Evolutionary conservation across 2,113 vertebrate genomes (phyloP).

Genomic region (Shinisaurus crocodilurus): DNA sequence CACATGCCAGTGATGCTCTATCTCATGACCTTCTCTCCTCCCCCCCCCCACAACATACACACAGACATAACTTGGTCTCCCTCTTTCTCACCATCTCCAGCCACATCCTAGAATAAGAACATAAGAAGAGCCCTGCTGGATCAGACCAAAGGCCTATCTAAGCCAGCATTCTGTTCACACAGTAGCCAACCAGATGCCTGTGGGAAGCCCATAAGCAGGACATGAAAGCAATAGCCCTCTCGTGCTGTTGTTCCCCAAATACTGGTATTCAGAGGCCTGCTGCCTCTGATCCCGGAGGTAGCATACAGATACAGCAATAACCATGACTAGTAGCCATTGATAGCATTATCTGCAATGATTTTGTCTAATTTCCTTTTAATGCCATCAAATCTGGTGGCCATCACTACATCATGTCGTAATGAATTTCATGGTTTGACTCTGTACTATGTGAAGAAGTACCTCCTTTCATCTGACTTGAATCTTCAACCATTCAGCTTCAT

Average conservation of each 20-base stretch:
- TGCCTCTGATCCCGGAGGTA: not conserved
- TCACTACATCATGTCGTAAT: not conserved
- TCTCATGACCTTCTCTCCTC: too few species aligned
- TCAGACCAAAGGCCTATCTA: too few species aligned
- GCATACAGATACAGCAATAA: too few species aligned
- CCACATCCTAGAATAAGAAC: too few species aligned
- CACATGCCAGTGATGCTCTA: not conserved
- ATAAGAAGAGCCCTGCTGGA: too few species aligned
- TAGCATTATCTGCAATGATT: not conserved
- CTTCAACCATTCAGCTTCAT: not conserved
- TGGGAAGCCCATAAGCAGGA: not conserved
- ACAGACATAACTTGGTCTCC: too few species aligned
- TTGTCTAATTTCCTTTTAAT: not conserved
- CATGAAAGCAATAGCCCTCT: not conserved
- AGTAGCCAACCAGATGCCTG: too few species aligned
- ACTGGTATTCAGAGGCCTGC: not conserved
- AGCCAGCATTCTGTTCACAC: too few species aligned
- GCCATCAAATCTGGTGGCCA: not conserved
- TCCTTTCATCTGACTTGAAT: not conserved
- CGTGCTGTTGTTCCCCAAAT: not conserved
- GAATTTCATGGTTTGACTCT: not conserved
- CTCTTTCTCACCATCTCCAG: too few species aligned
- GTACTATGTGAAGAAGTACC: not conserved
- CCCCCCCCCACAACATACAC: not conserved
- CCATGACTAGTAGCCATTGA: not conserved